Base-by-base conservation (phyloP, 1,140 invertebrate species). In the Drosophila pachea region DNA sequence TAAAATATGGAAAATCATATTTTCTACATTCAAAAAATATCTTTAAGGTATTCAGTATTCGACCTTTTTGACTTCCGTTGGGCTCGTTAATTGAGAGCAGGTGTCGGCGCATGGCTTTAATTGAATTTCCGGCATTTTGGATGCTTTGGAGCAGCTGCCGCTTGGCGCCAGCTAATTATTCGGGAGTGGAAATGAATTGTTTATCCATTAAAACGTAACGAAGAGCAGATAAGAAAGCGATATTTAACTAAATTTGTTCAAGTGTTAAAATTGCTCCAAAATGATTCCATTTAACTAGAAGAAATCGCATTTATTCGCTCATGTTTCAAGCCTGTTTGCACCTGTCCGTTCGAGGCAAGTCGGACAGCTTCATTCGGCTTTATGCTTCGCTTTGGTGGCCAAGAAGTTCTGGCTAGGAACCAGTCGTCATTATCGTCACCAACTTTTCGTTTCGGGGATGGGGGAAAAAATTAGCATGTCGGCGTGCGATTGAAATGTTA, bases 401-500 rank as follows among this genome's bases (percentile, higher is more conserved):
- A 43, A 38, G 31, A 40, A 9, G 31, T 31, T 14, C 35, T 61
- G 45, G 47, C 48, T 38, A 66, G 52, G 56, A 65, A 65, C 68
- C 50, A 48, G 68, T 61, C 62, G 49, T 56, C 53, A 58, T 69
- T 52, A 69, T 58, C 67, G 52, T 47, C 67, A 71, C 11, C 56
- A 71, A 50, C 63, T 7, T 7, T 22, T 22, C 22, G 22, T 22
- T 1, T 56, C 45, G 16, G 22, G 42, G 22, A 36, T 56, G 9
- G 31, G 60, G 14, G 11, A 52, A 8, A 7, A 69, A 66, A 67
- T 67, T 71, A 61, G 63, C 66, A 68, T 68, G 64, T 32, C 33
- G 38, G 65, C 68, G 40, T 67, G 68, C 64, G 64, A 71, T 71
- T 71, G 68, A 71, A 71, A 71, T 71, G 68, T 71, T 71, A 68